A percentile compares a stretch with the other conserved stretches of the same genome.
Conservation (phyloP, 2,797 vertebrate genomes). For the Urosaurus nigricauda region DNA sequence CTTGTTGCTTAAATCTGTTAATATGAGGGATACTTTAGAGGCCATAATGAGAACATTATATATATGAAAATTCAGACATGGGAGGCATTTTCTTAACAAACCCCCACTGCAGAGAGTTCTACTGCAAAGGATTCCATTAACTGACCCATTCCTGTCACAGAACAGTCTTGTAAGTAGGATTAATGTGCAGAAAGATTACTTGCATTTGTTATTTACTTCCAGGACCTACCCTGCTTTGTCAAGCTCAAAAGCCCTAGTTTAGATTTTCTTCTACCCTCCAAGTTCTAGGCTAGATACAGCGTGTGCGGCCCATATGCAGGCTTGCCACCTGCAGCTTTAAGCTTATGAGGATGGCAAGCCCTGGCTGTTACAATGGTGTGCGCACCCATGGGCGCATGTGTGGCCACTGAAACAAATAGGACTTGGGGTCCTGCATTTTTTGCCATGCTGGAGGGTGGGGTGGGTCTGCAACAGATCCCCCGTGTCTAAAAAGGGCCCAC, state of each 20-base stretch:
- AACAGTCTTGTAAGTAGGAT: background rate
- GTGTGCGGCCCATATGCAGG: too few relatives aligned
- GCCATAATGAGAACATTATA: background rate
- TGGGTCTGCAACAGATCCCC: too few relatives aligned
- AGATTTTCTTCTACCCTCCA: background rate
- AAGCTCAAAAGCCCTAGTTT: background rate
- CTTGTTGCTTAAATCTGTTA: background rate
- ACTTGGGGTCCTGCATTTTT: too few relatives aligned
- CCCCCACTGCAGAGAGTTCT: background rate
- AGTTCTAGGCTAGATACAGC: too few relatives aligned
- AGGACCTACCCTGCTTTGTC: background rate
- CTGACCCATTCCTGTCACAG: background rate
- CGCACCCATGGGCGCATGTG: too few relatives aligned
- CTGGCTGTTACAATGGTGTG: too few relatives aligned
- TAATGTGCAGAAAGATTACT: background rate
- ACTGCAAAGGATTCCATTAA: background rate
- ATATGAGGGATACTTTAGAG: background rate
- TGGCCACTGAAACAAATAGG: too few relatives aligned
- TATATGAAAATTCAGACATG: background rate
- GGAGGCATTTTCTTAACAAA: background rate
- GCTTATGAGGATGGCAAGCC: too few relatives aligned
- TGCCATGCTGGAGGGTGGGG: too few relatives aligned
- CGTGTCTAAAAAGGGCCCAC: too few relatives aligned
- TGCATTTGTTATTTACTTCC: background rate
- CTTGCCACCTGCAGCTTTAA: too few relatives aligned